These are phyloP conservation scores for Drosophila baimaii DNA, from an alignment of 1,140 invertebrate species.

Conservation along the genomic window DNA sequence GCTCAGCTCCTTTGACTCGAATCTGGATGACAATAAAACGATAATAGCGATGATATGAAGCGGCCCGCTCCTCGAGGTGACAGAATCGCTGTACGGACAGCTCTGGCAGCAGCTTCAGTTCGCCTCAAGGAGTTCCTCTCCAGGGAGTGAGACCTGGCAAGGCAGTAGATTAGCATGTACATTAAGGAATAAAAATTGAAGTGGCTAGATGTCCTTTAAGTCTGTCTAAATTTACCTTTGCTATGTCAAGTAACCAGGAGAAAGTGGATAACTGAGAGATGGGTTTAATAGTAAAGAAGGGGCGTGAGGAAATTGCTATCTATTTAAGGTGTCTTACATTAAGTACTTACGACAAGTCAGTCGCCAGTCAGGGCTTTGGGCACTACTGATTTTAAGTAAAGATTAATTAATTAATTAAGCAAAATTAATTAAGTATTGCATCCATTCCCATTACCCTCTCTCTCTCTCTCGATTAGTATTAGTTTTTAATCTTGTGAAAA, in stretches of 20 bases:
- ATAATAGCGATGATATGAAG: conserved; percentile 68
- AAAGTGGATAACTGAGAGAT: not conserved
- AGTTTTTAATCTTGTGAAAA: not conserved
- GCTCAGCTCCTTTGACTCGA: conserved; percentile 37
- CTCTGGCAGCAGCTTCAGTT: conserved; percentile 13
- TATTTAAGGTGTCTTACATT: too few species aligned
- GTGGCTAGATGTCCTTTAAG: not conserved
- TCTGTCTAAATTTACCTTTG: not conserved
- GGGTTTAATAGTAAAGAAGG: not conserved
- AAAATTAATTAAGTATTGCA: too few species aligned
- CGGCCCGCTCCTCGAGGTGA: conserved; percentile 62
- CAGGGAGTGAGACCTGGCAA: not conserved
- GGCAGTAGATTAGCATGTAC: conserved; percentile 42
- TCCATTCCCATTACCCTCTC: not conserved
- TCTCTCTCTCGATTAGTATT: too few species aligned
- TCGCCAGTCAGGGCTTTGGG: too few species aligned
- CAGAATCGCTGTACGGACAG: conserved; percentile 71
- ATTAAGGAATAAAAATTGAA: conserved; percentile 25
- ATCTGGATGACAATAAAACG: conserved; percentile 68
- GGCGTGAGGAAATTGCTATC: too few species aligned
- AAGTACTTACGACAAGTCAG: too few species aligned
- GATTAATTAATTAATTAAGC: too few species aligned
- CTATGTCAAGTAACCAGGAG: not conserved
- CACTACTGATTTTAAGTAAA: too few species aligned
- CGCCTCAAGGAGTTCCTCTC: conserved; percentile 17